Evolutionary conservation across 2,888 invertebrate genomes (phyloP).

Genomic region (Athrips mouffetella): DNA sequence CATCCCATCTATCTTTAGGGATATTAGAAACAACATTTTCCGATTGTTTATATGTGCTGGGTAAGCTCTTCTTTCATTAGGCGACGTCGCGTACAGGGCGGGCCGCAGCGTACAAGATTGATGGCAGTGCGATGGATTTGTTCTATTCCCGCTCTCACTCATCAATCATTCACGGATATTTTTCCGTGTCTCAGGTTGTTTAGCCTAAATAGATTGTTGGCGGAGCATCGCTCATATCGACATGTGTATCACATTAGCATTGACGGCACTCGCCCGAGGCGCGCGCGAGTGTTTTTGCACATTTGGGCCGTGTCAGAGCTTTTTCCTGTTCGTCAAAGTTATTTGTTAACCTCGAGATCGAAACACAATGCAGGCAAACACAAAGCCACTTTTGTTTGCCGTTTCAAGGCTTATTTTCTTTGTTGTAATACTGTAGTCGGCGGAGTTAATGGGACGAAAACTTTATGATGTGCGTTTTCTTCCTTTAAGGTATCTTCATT

Average conservation of each 20-base stretch:
- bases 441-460: not conserved
- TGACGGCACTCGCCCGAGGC: constrained; percentile 33
- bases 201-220: constrained; percentile 73
- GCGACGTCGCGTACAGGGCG: constrained; percentile 65
- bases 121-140: constrained; percentile 73
- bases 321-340: constrained; percentile 4
- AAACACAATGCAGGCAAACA: constrained; percentile 7
- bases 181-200: constrained; percentile 76
- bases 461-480: not conserved
- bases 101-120: constrained; percentile 60
- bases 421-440: no score
- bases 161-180: constrained; percentile 77
- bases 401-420: no score
- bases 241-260: constrained; percentile 62
- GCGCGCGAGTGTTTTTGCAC: constrained; percentile 13
- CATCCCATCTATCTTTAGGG: constrained; percentile 63
- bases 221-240: constrained; percentile 55
- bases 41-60: constrained; percentile 72
- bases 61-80: constrained; percentile 76
- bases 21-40: constrained; percentile 70
- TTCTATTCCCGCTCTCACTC: constrained; percentile 72
- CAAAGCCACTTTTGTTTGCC: constrained; percentile 2
- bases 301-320: not conserved
- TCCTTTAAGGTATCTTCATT: no score
- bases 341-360: constrained; percentile 9